Base-by-base conservation (phyloP, 1,140 invertebrate genomes). In the Agraylea sexmaculata region DNA sequence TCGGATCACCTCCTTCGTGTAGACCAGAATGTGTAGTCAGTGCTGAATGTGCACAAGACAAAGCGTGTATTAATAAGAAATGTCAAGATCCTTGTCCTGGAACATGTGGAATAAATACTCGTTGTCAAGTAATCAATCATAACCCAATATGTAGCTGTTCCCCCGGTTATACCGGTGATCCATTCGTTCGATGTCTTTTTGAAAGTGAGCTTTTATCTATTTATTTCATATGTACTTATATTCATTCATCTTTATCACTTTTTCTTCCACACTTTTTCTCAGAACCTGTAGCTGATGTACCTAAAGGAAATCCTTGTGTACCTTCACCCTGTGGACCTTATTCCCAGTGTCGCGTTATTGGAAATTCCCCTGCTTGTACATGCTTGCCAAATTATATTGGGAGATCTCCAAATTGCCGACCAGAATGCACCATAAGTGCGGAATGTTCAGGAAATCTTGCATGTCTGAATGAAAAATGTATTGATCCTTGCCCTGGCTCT, bases 281-380 rank as follows among this genome's bases (percentile, higher is more conserved):
- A 51, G 47, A 55, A 53, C 23, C 36, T 38, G 22, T 38, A 21
- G 20, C 49, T 18, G 46, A 40, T 12, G 34, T 30, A 52, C 61
- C 63, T 22, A 57, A 56, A 35, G 58, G 59, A 50, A 72, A 78
- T 60, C 74, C 82, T 28, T 87, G 83, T 54, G 60, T 75, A 31
- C 80, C 82, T 19, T 78, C 78, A 20, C 83, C 84, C 18, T 90
- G 86, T 57, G 87, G 87, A 32, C 73, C 78, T 10, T 83, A 87
- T 60, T 80, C 83, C 10, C 67, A 79, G 53, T 90, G 86, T 60
- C 70, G 74, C 50, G 63, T 75, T 25, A 66, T 75, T 49, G 72
- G 75, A 30, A 72, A 75, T 42, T 79, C 78, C 42, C 74, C 78
- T 25, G 73, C 78, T 40, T 88, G 84, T 54, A 76, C 77, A 49